Evolutionary conservation across 2,888 invertebrate genomes (phyloP), one percentile per base, ranked within the genome.

Genomic region (Hybos culiciformis): DNA sequence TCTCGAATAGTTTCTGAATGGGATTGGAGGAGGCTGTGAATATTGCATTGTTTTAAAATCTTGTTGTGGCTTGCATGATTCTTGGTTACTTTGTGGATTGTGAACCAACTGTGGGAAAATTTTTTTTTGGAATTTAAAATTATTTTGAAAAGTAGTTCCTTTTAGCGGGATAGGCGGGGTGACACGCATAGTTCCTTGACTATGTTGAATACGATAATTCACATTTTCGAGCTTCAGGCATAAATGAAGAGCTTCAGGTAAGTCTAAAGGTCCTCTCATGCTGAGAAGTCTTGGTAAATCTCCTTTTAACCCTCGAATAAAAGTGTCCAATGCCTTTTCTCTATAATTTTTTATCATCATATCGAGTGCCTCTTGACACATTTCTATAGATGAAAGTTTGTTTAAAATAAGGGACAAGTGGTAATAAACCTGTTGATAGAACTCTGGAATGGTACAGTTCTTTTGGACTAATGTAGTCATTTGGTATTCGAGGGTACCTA

Each of bases 351-450:
- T 15, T 2, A 46, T 50, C 9, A 51, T 24, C 6, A 48, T 24
- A 1, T 42, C 18, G 6, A 48, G 21, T n/a, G 49, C 18, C 20
- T 53, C 51, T 5, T 14, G 12, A 8, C n/a, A n/a, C n/a, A n/a
- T n/a, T n/a, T n/a, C n/a, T n/a, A n/a, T n/a, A n/a, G n/a, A n/a
- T n/a, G n/a, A 20, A 23, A 53, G 39, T 45, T 54, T 51, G 41
- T 52, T 53, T 18, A 53, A 14, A 5, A 53, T 53, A 3, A 52
- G 32, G 5, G 54, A 50, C 4, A 50, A 39, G n/a, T 53, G 48
- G 1, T 48, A 29, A 21, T 51, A 52, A 1, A 53, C 50, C 8
- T 29, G 18, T 32, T 53, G 46, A 17, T 53, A 52, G 21, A 49
- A 53, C 14, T 52, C 46, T 4, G 42, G 42, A 3, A 53, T 41